phyloP scores from a whole-genome alignment of 2,888 invertebrate species.

The Empis livida region DNA sequence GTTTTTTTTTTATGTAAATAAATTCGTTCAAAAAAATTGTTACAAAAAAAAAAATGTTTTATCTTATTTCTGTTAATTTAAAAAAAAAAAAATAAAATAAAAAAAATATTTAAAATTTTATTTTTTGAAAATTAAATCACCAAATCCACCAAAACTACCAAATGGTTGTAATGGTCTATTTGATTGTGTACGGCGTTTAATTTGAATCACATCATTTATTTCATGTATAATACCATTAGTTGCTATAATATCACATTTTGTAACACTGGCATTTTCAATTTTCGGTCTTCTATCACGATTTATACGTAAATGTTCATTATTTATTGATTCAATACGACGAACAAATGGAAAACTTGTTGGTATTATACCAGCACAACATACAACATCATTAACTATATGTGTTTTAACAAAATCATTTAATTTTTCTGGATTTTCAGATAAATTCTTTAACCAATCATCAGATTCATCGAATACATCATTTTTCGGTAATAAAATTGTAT shows the following conservation, averaged over 20 bases:
- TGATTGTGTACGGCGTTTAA: slow-evolving; percentile 9
- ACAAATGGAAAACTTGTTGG: slow-evolving; percentile 36
- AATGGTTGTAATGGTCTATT: not conserved
- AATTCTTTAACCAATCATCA: slow-evolving; percentile 20
- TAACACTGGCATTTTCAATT: slow-evolving; percentile 35
- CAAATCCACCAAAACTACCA: slow-evolving; percentile 2
- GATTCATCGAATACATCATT: slow-evolving; percentile 34
- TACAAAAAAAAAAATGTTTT: too few relatives aligned
- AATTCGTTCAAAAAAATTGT: too few relatives aligned
- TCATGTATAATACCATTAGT: slow-evolving; percentile 35
- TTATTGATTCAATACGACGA: slow-evolving; percentile 31
- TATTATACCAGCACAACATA: slow-evolving; percentile 35
- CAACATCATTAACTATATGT: slow-evolving; percentile 33
- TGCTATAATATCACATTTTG: slow-evolving; percentile 33
- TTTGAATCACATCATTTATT: slow-evolving; percentile 33
- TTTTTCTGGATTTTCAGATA: slow-evolving; percentile 19
- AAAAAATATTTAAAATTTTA: too few relatives aligned
- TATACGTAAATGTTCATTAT: slow-evolving; percentile 28
- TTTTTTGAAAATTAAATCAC: slow-evolving; percentile 9
- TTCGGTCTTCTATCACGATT: slow-evolving; percentile 35
- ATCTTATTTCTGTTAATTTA: too few relatives aligned
- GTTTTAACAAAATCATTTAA: slow-evolving; percentile 27
- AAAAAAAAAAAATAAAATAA: too few relatives aligned
- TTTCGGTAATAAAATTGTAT: slow-evolving; percentile 32
- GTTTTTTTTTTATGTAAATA: too few relatives aligned